These are phyloP conservation scores for Ennomos quercinarius DNA, from an alignment of 2,888 invertebrate species.

Conservation along the genomic window DNA sequence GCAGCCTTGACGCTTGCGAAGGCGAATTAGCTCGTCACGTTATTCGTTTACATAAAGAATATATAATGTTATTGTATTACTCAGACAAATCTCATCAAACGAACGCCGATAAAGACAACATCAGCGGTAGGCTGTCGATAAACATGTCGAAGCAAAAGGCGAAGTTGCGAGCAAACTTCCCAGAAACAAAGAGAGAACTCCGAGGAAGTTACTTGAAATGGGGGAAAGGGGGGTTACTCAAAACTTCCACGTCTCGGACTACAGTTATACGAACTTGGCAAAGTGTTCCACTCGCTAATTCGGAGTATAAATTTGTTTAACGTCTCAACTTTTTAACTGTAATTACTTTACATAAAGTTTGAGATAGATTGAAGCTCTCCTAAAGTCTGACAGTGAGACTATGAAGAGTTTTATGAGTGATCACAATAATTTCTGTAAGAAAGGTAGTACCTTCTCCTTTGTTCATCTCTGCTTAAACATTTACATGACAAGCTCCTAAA, in stretches of 20 bases:
- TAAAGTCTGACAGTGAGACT: constrained; percentile 59
- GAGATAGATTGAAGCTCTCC: constrained; percentile 75
- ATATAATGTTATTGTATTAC: neutral
- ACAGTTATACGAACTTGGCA: constrained; percentile 67
- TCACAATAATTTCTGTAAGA: constrained; percentile 52
- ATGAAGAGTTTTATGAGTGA: constrained; percentile 63
- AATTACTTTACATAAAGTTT: constrained; percentile 81
- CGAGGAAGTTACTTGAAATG: constrained; percentile 67
- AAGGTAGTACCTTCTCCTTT: no score
- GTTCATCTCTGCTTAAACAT: no score
- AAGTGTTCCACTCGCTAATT: constrained; percentile 80
- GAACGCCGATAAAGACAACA: constrained; percentile 15
- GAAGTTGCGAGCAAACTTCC: constrained; percentile 67
- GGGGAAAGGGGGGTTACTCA: constrained; percentile 66
- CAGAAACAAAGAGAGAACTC: constrained; percentile 77
- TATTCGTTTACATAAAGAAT: no score
- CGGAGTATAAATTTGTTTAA: constrained; percentile 84
- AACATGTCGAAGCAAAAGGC: constrained; percentile 68
- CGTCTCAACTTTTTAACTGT: constrained; percentile 84
- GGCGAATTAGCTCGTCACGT: no score
- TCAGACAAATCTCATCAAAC: constrained; percentile 12
- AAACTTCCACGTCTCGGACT: constrained; percentile 77
- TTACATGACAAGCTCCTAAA: no score
- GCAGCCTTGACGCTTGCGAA: no score
- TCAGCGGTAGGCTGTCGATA: constrained; percentile 54